Conservation (phyloP, 2,888 invertebrate species). For the Sabatieria punctata region DNA sequence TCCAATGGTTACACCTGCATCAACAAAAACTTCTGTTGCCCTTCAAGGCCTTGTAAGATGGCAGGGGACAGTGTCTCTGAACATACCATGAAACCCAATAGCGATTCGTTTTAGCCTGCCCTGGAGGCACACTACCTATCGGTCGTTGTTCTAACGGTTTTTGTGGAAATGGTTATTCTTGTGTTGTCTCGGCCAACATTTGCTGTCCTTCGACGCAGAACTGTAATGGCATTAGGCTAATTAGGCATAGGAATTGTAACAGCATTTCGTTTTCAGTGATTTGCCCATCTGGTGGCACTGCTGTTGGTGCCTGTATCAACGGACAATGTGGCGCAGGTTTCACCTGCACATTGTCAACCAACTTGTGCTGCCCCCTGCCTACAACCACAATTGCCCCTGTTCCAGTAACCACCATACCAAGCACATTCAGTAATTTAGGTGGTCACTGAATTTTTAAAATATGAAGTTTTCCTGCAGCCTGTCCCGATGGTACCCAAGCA, state of each 20-base stretch:
- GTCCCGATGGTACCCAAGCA: constrained; percentile 29
- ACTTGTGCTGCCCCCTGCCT: constrained; percentile 14
- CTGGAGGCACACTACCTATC: background rate
- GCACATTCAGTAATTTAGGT: background rate
- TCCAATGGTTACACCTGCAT: too few species aligned
- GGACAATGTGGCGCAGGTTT: constrained; percentile 20
- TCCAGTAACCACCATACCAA: background rate
- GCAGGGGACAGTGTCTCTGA: too few species aligned
- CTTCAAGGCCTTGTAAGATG: too few species aligned
- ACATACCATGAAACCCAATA: too few species aligned
- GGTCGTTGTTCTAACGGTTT: constrained; percentile 8
- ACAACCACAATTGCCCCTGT: background rate
- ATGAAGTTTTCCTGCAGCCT: constrained; percentile 14
- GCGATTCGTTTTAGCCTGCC: too few species aligned
- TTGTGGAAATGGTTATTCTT: constrained; percentile 6
- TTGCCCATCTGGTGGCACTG: constrained; percentile 24
- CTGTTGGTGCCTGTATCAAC: constrained; percentile 21
- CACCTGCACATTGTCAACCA: constrained; percentile 16
- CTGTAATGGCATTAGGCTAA: background rate
- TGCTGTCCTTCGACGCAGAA: constrained; percentile 5
- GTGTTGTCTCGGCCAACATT: background rate
- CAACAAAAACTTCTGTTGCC: too few species aligned
- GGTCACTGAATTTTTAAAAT: background rate
- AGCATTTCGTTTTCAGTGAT: too few species aligned
- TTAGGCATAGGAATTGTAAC: background rate